Base-by-base conservation (phyloP, 2,113 vertebrate genomes). In the Panthera leo region DNA sequence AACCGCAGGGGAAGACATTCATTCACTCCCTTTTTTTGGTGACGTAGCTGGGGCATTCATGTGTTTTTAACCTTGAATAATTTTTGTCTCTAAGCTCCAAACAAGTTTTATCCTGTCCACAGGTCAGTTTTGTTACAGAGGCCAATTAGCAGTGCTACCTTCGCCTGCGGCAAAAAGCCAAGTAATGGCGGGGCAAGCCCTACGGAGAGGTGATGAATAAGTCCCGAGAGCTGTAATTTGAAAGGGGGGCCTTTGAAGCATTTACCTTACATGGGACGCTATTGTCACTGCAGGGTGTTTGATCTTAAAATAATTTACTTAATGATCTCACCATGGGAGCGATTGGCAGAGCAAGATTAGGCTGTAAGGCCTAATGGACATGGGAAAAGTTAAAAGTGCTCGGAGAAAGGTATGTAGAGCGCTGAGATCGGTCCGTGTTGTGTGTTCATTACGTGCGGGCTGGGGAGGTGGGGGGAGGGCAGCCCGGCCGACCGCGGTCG, bases 301-400 rank as follows among this genome's bases (percentile, higher is more conserved):
- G 99, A 99, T 99, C 99, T 99, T 99, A 99, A 99, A 99, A 99
- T 99, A 99, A 99, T 99, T 99, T 99, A 99, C 99, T 99, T 99
- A 99, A 99, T 99, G 99, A 99, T 99, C 99, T 99, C 99, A 99
- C 99, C 99, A 99, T 99, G 99, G 99, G 99, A 99, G 99, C 99
- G 99, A 99, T 99, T 99, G 99, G 99, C 99, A 99, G 99, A 99
- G 99, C 99, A 98, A 99, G 99, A 99, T 99, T 99, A 99, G 99
- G 99, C 99, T 99, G 99, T 99, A 99, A 99, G 99, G 99, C 99
- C 99, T 99, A 99, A 99, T 99, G 99, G 99, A 99, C 99, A 99
- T 99, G 99, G 99, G 99, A 99, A 99, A 99, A 99, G 99, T 99
- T 99, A 99, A 99, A 99, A 99, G 98, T 98, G 98, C 99, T 98